phyloP scores from a whole-genome alignment of 2,797 vertebrate genomes.

The Simalia tracyae region DNA sequence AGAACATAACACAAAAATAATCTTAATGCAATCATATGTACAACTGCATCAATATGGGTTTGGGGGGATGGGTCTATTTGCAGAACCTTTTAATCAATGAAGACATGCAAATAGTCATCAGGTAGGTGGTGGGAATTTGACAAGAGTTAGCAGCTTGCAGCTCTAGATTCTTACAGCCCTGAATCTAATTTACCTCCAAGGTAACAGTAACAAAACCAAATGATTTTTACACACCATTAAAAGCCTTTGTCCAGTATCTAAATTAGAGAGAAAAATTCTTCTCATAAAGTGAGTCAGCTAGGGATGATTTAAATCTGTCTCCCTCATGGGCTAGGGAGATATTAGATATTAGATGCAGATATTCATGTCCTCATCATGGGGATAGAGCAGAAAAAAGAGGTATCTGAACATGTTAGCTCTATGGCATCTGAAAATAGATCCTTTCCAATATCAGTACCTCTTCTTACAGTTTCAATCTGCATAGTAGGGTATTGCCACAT shows the following conservation, averaged over 20 bases:
- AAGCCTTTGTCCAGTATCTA: neutral
- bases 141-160: neutral
- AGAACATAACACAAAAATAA: neutral
- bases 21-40: neutral
- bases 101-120: neutral
- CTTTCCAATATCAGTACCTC: neutral
- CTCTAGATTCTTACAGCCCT: neutral
- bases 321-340: neutral
- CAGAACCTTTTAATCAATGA: neutral
- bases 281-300: neutral
- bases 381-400: neutral
- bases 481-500: neutral
- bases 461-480: neutral
- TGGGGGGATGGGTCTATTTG: neutral
- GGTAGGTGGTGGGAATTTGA: neutral
- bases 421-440: neutral
- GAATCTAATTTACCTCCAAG: neutral
- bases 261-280: neutral
- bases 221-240: neutral
- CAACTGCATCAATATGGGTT: neutral
- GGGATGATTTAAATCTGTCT: neutral
- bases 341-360: neutral
- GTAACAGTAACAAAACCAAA: neutral
- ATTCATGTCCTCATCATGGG: neutral
- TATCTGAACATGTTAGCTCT: neutral